Percentiles rank a stretch among this genome's conserved stretches.
phyloP scores from a whole-genome alignment of 2,888 invertebrate species.

The Melanargia galathea region DNA sequence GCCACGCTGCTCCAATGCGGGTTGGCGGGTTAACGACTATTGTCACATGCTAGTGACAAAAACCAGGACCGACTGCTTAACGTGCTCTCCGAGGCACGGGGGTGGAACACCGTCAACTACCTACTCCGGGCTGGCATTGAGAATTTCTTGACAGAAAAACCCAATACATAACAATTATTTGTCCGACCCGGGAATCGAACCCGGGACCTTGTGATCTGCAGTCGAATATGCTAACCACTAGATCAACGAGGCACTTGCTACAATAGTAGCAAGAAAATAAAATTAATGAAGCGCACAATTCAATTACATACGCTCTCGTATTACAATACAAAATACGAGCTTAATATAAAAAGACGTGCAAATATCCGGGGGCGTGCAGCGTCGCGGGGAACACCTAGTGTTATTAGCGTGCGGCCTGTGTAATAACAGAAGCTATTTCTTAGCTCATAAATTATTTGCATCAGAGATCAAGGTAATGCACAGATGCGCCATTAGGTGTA shows the following conservation, averaged over 20 bases:
- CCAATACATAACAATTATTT: not conserved
- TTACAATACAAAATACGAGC: not conserved
- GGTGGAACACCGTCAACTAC: no score
- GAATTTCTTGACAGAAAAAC: not conserved
- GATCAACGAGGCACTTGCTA: no score
- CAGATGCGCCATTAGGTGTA: constrained; percentile 45
- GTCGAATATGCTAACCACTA: no score
- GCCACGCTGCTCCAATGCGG: no score
- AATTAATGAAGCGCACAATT: not conserved
- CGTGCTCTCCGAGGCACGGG: no score
- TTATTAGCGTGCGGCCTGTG: constrained; percentile 41
- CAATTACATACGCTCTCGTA: not conserved
- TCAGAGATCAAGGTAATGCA: constrained; percentile 48
- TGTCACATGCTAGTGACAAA: no score
- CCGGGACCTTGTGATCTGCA: no score
- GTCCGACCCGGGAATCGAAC: no score
- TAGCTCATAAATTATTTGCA: constrained; percentile 59
- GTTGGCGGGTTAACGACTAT: no score
- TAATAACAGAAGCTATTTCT: constrained; percentile 61
- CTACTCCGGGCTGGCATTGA: no score
- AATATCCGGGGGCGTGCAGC: constrained; percentile 38
- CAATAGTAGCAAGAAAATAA: not conserved
- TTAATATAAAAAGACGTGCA: constrained; percentile 11
- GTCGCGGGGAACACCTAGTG: constrained; percentile 40
- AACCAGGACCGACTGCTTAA: no score